Conservation (phyloP, 2,888 invertebrate genomes). For the Pherbina coryleti region DNA sequence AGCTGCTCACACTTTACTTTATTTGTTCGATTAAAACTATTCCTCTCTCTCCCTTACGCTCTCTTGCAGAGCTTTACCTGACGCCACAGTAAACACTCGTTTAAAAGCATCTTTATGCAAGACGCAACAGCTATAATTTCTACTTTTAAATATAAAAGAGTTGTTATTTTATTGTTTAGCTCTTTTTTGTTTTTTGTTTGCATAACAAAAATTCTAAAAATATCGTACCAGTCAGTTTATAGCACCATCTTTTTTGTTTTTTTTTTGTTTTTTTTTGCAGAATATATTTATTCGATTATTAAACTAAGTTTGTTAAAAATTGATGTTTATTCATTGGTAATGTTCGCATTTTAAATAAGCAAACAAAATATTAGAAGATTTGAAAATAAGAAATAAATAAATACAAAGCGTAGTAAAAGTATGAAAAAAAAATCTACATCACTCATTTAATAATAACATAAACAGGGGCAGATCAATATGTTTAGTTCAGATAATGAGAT, state of each 20-base stretch:
- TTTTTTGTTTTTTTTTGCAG: neutral
- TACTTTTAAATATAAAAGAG: neutral
- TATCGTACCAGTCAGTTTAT: conserved; percentile 48
- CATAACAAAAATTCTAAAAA: conserved; percentile 16
- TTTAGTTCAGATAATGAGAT: too few relatives aligned
- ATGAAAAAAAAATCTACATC: neutral
- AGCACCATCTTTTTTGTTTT: conserved; percentile 40
- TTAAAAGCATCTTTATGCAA: neutral
- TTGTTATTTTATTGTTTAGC: neutral
- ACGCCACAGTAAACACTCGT: neutral
- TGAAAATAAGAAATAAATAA: neutral
- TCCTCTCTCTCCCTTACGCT: too few relatives aligned
- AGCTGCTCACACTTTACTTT: neutral
- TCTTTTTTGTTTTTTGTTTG: neutral
- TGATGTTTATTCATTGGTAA: neutral
- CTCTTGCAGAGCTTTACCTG: too few relatives aligned
- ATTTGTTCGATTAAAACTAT: neutral
- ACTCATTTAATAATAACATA: neutral
- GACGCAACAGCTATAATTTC: conserved; percentile 15
- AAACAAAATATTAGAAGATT: neutral
- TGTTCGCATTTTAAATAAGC: neutral
- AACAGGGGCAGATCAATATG: too few relatives aligned
- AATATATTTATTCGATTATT: conserved; percentile 14
- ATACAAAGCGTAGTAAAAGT: neutral
- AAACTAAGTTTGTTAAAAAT: neutral